Conservation (phyloP, 1,140 invertebrate genomes). For the Plectrocnemia conspersa region DNA sequence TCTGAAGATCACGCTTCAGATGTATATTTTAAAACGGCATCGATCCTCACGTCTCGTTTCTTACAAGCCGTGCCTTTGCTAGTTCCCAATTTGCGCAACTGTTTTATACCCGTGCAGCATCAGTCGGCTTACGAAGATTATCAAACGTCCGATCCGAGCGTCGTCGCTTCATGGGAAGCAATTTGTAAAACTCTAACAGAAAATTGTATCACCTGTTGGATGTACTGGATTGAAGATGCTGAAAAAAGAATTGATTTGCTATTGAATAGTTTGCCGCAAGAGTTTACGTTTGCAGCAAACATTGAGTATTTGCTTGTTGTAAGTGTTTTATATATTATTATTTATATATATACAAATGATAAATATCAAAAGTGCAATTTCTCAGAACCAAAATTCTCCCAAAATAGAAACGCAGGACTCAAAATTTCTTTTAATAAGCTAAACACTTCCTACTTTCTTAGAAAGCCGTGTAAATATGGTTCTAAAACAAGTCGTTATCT, state of each 20-base stretch:
- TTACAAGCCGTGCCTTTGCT: conserved; percentile 57
- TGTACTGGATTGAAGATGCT: conserved; percentile 55
- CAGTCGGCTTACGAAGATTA: conserved; percentile 31
- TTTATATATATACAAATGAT: neutral
- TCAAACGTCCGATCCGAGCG: conserved; percentile 36
- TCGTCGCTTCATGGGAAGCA: conserved; percentile 56
- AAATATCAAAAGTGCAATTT: neutral
- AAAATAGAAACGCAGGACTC: neutral
- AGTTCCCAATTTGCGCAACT: conserved; percentile 62
- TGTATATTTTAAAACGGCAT: conserved; percentile 42
- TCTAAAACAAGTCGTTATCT: too few relatives aligned
- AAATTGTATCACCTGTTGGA: conserved; percentile 59
- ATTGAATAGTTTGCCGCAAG: conserved; percentile 42
- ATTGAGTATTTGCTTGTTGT: conserved; percentile 52
- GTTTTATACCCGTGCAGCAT: conserved; percentile 54
- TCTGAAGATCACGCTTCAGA: conserved; percentile 42
- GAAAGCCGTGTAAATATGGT: too few relatives aligned
- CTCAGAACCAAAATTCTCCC: neutral
- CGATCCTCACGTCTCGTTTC: conserved; percentile 54
- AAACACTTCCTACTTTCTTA: too few relatives aligned
- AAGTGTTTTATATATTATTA: conserved; percentile 33
- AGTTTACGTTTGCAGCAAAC: conserved; percentile 48
- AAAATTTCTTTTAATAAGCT: too few relatives aligned
- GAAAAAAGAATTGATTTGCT: conserved; percentile 42
- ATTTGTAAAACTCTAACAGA: conserved; percentile 57